These are phyloP conservation scores for Synergus umbraculus DNA, from an alignment of 2,888 invertebrate species.

Conservation along the genomic window DNA sequence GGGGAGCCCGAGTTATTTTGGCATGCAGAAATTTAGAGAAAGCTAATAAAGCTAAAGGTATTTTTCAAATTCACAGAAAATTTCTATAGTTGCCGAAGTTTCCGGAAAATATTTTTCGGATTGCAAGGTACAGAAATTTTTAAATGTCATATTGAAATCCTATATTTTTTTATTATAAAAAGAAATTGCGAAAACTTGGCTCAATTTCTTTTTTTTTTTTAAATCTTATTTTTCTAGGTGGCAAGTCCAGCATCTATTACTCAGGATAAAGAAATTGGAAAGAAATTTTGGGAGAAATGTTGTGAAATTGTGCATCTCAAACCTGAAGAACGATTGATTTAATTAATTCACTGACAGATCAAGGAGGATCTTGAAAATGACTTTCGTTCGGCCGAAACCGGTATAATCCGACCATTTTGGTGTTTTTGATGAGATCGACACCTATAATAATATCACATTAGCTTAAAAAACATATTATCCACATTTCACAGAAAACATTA, in stretches of 20 bases:
- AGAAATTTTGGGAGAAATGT: constrained; percentile 86
- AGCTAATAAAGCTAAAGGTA: neutral
- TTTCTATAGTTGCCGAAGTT: constrained; percentile 78
- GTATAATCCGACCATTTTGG: no score
- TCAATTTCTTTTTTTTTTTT: no score
- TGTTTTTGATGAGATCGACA: no score
- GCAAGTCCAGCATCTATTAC: neutral
- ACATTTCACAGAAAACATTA: no score
- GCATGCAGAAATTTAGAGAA: neutral
- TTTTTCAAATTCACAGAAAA: no score
- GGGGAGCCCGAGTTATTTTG: neutral
- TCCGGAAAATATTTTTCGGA: constrained; percentile 91
- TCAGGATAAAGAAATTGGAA: constrained; percentile 87
- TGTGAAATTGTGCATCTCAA: constrained; percentile 84
- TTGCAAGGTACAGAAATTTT: constrained; percentile 79
- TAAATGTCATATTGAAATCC: neutral
- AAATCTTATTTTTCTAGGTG: neutral
- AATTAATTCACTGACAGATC: neutral
- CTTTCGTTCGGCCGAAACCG: no score
- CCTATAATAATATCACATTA: no score
- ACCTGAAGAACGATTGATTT: constrained; percentile 81
- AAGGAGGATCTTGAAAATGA: no score
- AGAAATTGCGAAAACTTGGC: no score
- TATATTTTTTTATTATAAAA: no score
- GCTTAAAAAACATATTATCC: no score